Percentiles rank a stretch among this genome's conserved stretches.
Conservation (phyloP, 2,888 invertebrate genomes). For the Tenthredo livida region DNA sequence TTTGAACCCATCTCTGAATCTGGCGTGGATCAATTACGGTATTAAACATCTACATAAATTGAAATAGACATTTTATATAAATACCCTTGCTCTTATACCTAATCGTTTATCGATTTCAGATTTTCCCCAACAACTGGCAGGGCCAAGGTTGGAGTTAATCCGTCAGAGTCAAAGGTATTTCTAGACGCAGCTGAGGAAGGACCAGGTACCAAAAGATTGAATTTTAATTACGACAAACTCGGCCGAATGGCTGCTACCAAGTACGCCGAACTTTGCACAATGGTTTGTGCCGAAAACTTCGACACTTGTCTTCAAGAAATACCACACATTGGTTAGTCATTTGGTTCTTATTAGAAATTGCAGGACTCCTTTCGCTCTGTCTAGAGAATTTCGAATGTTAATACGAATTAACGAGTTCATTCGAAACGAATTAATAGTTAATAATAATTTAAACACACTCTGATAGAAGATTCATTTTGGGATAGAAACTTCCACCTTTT, state of each 20-base stretch:
- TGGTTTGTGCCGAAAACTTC: slow-evolving; percentile 56
- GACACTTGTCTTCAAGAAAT: slow-evolving; percentile 50
- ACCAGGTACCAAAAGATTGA: not conserved
- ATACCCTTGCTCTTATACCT: not conserved
- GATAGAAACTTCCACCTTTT: not conserved
- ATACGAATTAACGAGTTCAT: too few species aligned
- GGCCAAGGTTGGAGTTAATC: not conserved
- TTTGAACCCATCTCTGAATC: not conserved
- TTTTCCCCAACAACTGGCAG: slow-evolving; percentile 26
- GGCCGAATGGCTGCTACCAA: slow-evolving; percentile 42
- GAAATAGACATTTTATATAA: not conserved
- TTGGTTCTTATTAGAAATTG: not conserved
- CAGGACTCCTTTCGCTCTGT: not conserved
- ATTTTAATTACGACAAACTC: slow-evolving; percentile 5
- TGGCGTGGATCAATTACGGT: slow-evolving; percentile 34
- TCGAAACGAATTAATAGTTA: too few species aligned
- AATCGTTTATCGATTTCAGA: slow-evolving; percentile 39
- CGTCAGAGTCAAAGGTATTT: not conserved
- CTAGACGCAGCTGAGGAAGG: not conserved
- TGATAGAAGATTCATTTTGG: not conserved
- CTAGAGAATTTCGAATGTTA: not conserved
- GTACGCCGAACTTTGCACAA: slow-evolving; percentile 60
- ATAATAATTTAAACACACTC: not conserved
- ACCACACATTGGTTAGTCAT: slow-evolving; percentile 48
- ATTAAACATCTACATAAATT: not conserved